phyloP scores from a whole-genome alignment of 2,113 vertebrate species.

The Zootoca vivipara region DNA sequence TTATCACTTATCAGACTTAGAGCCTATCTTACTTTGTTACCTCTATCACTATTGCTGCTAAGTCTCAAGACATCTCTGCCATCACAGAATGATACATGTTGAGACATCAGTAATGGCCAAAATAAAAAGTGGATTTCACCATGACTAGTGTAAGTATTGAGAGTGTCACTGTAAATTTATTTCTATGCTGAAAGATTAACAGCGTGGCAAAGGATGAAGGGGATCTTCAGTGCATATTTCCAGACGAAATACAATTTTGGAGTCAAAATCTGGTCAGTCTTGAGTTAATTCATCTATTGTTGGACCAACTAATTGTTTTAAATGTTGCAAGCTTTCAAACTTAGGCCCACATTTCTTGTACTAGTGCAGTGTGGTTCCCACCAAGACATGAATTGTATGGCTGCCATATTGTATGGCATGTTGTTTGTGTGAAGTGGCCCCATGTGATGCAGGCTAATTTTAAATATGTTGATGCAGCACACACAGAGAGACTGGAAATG shows the following conservation, averaged over 20 bases:
- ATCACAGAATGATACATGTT: constrained; percentile 49
- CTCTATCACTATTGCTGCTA: constrained; percentile 38
- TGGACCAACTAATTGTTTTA: neutral
- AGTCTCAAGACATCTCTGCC: constrained; percentile 27
- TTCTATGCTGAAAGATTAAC: constrained; percentile 47
- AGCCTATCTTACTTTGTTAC: constrained; percentile 29
- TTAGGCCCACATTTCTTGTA: neutral
- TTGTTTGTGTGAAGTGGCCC: neutral
- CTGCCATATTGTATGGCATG: neutral
- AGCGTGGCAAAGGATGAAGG: constrained; percentile 19
- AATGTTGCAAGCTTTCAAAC: neutral
- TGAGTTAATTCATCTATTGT: constrained; percentile 18
- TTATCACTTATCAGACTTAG: constrained; percentile 37
- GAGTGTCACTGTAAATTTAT: constrained; percentile 54
- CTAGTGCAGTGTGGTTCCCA: neutral
- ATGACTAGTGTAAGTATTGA: constrained; percentile 65
- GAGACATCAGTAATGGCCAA: constrained; percentile 64
- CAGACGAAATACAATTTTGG: constrained; percentile 4
- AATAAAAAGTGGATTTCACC: constrained; percentile 69
- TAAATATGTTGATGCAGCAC: neutral
- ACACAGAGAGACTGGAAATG: neutral
- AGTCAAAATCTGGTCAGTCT: constrained; percentile 29
- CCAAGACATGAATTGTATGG: neutral
- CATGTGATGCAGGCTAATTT: neutral
- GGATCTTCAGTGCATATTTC: neutral